Base-by-base conservation (phyloP, 2,888 invertebrate genomes). In the Cataglyphis livida region DNA sequence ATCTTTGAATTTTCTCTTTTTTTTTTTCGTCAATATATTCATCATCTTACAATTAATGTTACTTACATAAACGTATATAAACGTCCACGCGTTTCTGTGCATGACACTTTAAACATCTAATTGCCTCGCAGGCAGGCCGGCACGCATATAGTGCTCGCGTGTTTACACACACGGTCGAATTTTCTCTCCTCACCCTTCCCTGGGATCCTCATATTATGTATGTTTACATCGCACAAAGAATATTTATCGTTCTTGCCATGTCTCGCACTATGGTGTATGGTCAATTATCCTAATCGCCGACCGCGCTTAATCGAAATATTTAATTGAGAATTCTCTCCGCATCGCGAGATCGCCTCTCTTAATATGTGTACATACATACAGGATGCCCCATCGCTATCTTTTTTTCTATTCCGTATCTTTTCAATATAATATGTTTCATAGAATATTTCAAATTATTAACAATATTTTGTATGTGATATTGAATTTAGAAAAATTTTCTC, bases 1-100 rank as follows among this genome's bases (percentile, higher is more conserved):
- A 84, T 88, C 81, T 85, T 85, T 87, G 68, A 78, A 85, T 88
- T 82, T 79, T 71, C 12, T 59, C 57, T 76, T 38, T 38, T 21
- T 38, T 21, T 21, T 85, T 21, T 82, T 71, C 76, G 41, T 74
- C 71, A 76, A 82, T 84, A 84, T 82, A 82, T 82, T 79, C 51
- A 82, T 79, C 51, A 82, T 82, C 57, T 84, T 76, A 84, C 64
- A 74, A 82, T 85, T 59, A 79, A 64, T 73, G 35, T 79, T 59
- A 74, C 74, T 84, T 84, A 82, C 68, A 74, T 76, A 76, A 65
- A 76, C 70, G 68, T 79, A 82, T 51, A 82, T 74, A 51, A 61
- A 73, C 61, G 74, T 81, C n/a, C 64, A 64, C 54, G 76, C 57
- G 76, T 65, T 65, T 65, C 41, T 65, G 74, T 75, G 65, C 65